phyloP scores from a whole-genome alignment of 2,113 vertebrate species.

The Limanda limanda region DNA sequence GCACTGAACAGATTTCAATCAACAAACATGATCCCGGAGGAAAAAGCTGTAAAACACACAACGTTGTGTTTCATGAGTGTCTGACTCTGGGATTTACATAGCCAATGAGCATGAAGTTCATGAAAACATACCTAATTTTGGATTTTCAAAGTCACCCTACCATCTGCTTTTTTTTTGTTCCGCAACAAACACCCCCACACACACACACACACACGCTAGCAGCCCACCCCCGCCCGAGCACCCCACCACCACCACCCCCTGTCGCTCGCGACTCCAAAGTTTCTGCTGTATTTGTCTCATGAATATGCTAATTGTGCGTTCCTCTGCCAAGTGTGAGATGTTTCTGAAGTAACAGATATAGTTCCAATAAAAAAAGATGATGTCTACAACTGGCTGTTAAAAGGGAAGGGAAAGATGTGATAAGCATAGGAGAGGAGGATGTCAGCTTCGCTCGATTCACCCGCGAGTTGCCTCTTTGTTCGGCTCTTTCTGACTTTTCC shows the following conservation, averaged over 20 bases:
- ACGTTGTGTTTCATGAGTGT: slow-evolving; percentile 69
- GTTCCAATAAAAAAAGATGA: slow-evolving; percentile 73
- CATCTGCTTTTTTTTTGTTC: slow-evolving; percentile 76
- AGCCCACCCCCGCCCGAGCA: slow-evolving; percentile 3
- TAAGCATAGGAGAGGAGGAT: slow-evolving; percentile 62
- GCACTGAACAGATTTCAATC: slow-evolving; percentile 60
- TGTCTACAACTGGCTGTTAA: slow-evolving; percentile 76
- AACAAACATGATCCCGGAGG: slow-evolving; percentile 53
- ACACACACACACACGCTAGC: slow-evolving; percentile 29
- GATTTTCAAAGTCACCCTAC: slow-evolving; percentile 79
- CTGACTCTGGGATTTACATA: slow-evolving; percentile 74
- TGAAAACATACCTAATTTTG: slow-evolving; percentile 76
- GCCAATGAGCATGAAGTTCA: slow-evolving; percentile 81
- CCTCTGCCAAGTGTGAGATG: slow-evolving; percentile 73
- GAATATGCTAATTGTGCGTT: slow-evolving; percentile 80
- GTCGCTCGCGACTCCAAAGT: slow-evolving; percentile 69
- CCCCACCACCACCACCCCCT: slow-evolving; percentile 53
- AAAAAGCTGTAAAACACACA: slow-evolving; percentile 63
- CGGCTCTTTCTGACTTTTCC: slow-evolving; percentile 34
- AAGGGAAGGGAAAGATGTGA: slow-evolving; percentile 67
- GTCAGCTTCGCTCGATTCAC: slow-evolving; percentile 63
- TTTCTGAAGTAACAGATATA: slow-evolving; percentile 75
- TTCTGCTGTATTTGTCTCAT: slow-evolving; percentile 76
- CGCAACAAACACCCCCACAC: slow-evolving; percentile 63
- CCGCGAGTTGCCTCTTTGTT: slow-evolving; percentile 37